Evolutionary conservation across 2,888 invertebrate genomes (phyloP).

Genomic region (Hesperia comma): DNA sequence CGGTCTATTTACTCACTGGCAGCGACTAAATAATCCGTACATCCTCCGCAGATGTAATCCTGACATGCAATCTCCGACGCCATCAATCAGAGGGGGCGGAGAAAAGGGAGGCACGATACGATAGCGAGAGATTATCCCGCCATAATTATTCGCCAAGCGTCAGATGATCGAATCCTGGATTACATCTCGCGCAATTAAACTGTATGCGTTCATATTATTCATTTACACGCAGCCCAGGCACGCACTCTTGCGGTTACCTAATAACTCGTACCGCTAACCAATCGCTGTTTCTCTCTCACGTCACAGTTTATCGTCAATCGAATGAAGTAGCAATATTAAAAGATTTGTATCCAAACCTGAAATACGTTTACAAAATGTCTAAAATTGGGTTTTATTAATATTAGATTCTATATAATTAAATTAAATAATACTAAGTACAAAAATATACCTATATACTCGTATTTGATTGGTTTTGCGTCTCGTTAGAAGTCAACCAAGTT

Average conservation of each 20-base stretch:
- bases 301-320: too few relatives aligned
- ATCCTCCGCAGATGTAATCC: constrained; percentile 79
- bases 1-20: constrained; percentile 65
- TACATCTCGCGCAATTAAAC: constrained; percentile 18
- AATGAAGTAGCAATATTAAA: not conserved
- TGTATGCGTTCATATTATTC: constrained; percentile 1
- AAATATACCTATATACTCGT: too few relatives aligned
- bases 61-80: constrained; percentile 80
- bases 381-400: too few relatives aligned
- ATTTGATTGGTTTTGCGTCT: too few relatives aligned
- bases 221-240: not conserved
- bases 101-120: constrained; percentile 46
- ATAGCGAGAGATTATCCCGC: constrained; percentile 53
- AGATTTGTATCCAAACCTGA: not conserved
- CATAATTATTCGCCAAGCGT: constrained; percentile 59
- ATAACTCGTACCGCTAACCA: not conserved
- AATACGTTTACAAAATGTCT: not conserved
- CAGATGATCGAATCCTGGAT: constrained; percentile 42
- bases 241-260: constrained; percentile 6
- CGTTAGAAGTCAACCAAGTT: too few relatives aligned
- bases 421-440: too few relatives aligned
- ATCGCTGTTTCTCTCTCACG: not conserved
- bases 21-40: constrained; percentile 77
- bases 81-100: constrained; percentile 69
- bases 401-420: too few relatives aligned